Percentiles rank a stretch among this genome's conserved stretches.
phyloP scores from a whole-genome alignment of 2,888 invertebrate genomes.

The Pterobdella sp. region DNA sequence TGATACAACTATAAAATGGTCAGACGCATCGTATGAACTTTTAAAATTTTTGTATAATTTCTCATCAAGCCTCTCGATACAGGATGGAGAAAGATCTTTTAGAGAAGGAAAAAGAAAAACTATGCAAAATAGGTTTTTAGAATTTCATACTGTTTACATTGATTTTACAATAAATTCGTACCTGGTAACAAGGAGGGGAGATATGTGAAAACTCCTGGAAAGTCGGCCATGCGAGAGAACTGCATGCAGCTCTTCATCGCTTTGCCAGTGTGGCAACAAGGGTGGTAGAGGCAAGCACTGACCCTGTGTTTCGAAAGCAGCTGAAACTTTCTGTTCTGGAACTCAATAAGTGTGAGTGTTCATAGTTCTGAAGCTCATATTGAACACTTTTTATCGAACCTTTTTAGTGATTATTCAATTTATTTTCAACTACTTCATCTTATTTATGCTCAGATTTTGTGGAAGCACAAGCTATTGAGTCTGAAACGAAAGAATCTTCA shows the following conservation, averaged over 20 bases:
- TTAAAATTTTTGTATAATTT: too few relatives aligned
- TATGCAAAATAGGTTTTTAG: too few relatives aligned
- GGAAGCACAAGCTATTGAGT: not conserved
- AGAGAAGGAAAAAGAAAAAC: too few relatives aligned
- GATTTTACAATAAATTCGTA: too few relatives aligned
- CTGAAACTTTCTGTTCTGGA: conserved; percentile 7
- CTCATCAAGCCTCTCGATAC: too few relatives aligned
- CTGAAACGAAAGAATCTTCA: not conserved
- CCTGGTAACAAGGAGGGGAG: too few relatives aligned
- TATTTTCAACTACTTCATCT: not conserved
- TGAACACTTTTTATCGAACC: not conserved
- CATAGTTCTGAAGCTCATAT: not conserved
- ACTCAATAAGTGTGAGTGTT: conserved; percentile 1
- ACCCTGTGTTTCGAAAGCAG: not conserved
- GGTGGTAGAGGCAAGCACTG: conserved; percentile 6
- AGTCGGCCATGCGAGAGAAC: too few relatives aligned
- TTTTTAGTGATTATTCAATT: not conserved
- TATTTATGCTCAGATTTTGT: not conserved
- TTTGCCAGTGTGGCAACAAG: not conserved
- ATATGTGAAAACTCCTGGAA: too few relatives aligned
- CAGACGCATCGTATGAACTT: too few relatives aligned
- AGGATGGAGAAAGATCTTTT: too few relatives aligned
- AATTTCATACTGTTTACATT: too few relatives aligned
- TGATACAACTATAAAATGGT: too few relatives aligned
- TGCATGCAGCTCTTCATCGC: not conserved